A percentile compares a stretch with the other conserved stretches of the same genome.
These are phyloP conservation scores for Lateolabrax maculatus DNA, from an alignment of 2,797 vertebrate species.

Conservation along the genomic window DNA sequence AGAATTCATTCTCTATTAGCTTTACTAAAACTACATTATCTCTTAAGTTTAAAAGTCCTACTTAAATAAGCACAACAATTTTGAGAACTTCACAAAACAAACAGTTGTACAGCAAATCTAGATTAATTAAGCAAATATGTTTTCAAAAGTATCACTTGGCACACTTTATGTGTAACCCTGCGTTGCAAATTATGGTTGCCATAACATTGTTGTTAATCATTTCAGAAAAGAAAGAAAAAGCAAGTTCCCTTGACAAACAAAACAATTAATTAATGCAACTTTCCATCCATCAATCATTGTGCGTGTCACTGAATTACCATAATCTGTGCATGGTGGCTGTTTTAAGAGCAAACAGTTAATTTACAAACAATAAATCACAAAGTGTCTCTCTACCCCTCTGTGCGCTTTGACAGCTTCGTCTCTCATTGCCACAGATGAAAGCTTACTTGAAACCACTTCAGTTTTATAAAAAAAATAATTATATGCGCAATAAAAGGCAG, in stretches of 20 bases:
- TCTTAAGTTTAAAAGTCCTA: conserved; percentile 65
- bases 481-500: conserved; percentile 68
- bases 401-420: conserved; percentile 83
- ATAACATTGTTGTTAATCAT: conserved; percentile 84
- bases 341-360: conserved; percentile 93
- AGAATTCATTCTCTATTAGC: conserved; percentile 24
- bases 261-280: conserved; percentile 89
- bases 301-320: conserved; percentile 90
- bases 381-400: conserved; percentile 87
- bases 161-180: conserved; percentile 69
- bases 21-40: conserved; percentile 32
- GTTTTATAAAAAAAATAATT: conserved; percentile 61
- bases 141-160: conserved; percentile 75
- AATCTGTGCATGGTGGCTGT: conserved; percentile 92
- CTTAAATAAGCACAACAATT: conserved; percentile 75
- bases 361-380: conserved; percentile 93
- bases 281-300: conserved; percentile 88
- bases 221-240: conserved; percentile 75
- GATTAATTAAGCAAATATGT: conserved; percentile 82
- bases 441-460: conserved; percentile 67
- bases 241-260: conserved; percentile 87
- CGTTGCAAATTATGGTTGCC: conserved; percentile 79
- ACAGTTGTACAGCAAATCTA: conserved; percentile 75
- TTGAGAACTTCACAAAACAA: conserved; percentile 77
- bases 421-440: conserved; percentile 80